phyloP scores from a whole-genome alignment of 2,113 vertebrate genomes.

The Trematocara variabile region DNA sequence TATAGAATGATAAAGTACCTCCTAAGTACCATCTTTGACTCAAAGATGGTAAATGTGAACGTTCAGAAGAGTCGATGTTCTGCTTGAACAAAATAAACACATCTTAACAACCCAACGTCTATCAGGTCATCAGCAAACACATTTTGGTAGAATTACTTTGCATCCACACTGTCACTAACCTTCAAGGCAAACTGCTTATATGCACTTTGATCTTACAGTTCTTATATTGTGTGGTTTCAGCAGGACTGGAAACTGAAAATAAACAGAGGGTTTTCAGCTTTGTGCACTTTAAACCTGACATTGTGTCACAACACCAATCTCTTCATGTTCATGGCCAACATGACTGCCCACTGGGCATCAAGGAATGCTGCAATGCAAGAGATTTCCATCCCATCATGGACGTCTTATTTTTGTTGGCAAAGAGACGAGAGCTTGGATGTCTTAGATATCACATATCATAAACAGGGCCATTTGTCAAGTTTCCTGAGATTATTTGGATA shows the following conservation, averaged over 20 bases:
- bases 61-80: background rate
- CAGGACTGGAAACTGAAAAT: no score
- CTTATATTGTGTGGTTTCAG: background rate
- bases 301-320: background rate
- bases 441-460: background rate
- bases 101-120: background rate
- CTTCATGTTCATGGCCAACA: background rate
- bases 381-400: conserved; percentile 2
- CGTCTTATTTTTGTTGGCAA: conserved; percentile 19
- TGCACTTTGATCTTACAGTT: background rate
- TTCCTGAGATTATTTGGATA: conserved; percentile 25
- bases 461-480: background rate
- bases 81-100: background rate
- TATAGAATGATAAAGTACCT: background rate
- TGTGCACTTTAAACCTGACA: background rate
- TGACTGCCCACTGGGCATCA: background rate
- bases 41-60: background rate
- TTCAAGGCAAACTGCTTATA: background rate
- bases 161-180: background rate
- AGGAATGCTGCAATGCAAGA: conserved; percentile 1
- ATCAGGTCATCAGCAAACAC: background rate
- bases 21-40: background rate
- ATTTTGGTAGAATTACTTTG: background rate
- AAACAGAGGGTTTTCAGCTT: background rate
- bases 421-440: background rate